Percentiles rank a stretch among this genome's conserved stretches.
phyloP scores from a whole-genome alignment of 2,797 vertebrate species.

The Spinus olivaceus region DNA sequence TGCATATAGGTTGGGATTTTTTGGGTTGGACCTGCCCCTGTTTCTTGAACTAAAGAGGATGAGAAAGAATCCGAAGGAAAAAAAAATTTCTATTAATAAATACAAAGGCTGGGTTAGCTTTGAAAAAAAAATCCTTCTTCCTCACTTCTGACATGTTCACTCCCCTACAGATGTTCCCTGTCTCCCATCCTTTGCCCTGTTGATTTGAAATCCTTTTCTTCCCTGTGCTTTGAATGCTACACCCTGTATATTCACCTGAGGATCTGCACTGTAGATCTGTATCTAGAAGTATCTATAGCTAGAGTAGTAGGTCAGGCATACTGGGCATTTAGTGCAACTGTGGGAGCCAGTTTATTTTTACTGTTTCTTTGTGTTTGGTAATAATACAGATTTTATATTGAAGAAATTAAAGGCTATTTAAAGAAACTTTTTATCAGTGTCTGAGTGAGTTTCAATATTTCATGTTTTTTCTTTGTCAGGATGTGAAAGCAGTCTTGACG shows the following conservation, averaged over 20 bases:
- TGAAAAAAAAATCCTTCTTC: background rate
- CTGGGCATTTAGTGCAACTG: background rate
- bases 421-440: background rate
- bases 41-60: background rate
- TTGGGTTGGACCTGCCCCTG: fast-evolving
- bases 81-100: background rate
- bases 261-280: background rate
- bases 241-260: background rate
- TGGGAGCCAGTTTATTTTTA: background rate
- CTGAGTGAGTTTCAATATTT: background rate
- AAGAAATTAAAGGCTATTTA: background rate
- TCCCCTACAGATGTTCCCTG: fast-evolving
- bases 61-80: background rate
- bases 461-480: slow-evolving; percentile 74
- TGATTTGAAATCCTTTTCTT: background rate
- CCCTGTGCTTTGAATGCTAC: background rate
- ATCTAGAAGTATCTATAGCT: background rate
- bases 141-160: background rate
- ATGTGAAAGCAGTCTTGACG: slow-evolving; percentile 96
- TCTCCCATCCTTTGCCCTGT: background rate
- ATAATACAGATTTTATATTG: background rate
- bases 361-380: background rate
- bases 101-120: background rate
- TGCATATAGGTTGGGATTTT: background rate
- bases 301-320: background rate